A percentile compares a stretch with the other conserved stretches of the same genome.
phyloP scores from a whole-genome alignment of 2,888 invertebrate genomes.

The Odontomyia ornata region DNA sequence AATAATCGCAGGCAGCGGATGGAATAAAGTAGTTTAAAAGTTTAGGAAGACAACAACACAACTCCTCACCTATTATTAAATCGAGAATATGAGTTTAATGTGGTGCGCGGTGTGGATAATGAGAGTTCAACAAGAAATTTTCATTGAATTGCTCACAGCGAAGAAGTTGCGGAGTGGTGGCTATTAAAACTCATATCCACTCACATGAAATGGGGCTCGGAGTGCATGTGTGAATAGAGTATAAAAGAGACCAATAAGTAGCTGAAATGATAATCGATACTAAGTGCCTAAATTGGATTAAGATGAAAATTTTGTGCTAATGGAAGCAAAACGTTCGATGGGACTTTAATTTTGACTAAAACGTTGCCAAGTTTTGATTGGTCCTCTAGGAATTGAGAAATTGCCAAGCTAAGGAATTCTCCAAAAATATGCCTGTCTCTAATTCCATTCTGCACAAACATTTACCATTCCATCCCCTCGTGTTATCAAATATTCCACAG shows the following conservation, averaged over 20 bases:
- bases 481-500: neutral
- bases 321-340: no score
- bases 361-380: no score
- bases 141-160: neutral
- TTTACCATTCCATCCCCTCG: neutral
- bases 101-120: neutral
- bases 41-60: conserved; percentile 5
- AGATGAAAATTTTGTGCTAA: neutral
- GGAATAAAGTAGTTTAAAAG: conserved; percentile 26
- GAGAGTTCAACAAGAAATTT: neutral
- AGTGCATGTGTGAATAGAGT: neutral
- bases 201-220: neutral
- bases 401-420: no score
- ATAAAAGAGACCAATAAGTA: neutral
- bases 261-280: neutral
- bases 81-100: conserved; percentile 11
- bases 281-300: neutral
- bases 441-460: neutral
- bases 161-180: neutral
- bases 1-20: conserved; percentile 9
- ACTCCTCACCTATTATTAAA: conserved; percentile 8
- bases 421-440: neutral
- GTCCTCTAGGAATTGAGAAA: no score
- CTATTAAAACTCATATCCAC: neutral
- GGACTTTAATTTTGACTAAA: no score